Evolutionary conservation across 92 coral and sea anemone genomes (phyloP).

Genomic region (Nematostella vectensis): DNA sequence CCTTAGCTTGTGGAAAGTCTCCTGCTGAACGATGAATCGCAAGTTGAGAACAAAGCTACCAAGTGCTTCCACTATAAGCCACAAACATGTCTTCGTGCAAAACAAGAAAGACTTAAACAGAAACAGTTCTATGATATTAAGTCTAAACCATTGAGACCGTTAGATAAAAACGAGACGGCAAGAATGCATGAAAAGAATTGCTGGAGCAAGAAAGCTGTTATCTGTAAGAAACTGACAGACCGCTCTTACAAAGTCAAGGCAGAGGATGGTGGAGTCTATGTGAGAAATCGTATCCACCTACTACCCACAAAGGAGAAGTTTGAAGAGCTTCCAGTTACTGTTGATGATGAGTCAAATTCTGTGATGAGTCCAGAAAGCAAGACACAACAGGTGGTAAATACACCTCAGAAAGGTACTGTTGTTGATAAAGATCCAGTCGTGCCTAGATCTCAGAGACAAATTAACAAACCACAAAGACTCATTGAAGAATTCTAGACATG

Average conservation of each 20-base stretch:
- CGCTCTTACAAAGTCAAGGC: too few relatives aligned
- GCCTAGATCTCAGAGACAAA: too few relatives aligned
- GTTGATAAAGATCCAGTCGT: neutral
- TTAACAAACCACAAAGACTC: too few relatives aligned
- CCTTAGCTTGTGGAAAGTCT: neutral
- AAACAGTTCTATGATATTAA: too few relatives aligned
- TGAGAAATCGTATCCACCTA: too few relatives aligned
- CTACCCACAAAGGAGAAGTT: neutral
- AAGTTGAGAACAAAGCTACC: conserved; percentile 3
- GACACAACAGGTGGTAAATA: conserved; percentile 1
- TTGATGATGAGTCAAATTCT: neutral
- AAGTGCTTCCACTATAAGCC: neutral
- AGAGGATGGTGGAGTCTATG: too few relatives aligned
- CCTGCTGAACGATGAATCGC: conserved; percentile 1
- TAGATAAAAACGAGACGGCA: neutral
- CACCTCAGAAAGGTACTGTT: neutral
- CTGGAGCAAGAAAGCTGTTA: too few relatives aligned
- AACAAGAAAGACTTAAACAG: neutral
- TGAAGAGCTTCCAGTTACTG: neutral
- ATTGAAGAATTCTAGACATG: too few relatives aligned
- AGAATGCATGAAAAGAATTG: too few relatives aligned
- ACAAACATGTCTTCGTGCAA: neutral
- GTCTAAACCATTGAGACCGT: conserved; percentile 1
- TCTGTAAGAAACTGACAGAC: too few relatives aligned
- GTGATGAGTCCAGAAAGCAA: neutral